Percentiles rank a stretch among this genome's conserved stretches.
phyloP scores from a whole-genome alignment of 1,140 invertebrate genomes.

The Hycleus cichorii region DNA sequence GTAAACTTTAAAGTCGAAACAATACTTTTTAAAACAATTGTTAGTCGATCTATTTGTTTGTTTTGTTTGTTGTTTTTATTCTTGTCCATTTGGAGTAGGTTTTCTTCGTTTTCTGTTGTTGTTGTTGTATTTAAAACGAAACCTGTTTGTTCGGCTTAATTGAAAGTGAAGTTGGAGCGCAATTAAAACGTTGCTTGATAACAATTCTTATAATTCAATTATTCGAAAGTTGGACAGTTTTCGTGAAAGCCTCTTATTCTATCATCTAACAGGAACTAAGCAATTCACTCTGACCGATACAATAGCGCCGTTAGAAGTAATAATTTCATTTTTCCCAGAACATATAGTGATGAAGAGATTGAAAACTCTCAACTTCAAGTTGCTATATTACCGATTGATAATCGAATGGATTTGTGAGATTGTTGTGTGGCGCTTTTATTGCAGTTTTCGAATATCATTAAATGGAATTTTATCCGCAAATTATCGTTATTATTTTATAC shows the following conservation, averaged over 20 bases:
- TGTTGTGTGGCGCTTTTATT: constrained; percentile 12
- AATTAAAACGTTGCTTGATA: constrained; percentile 15
- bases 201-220: constrained; percentile 17
- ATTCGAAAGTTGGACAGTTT: constrained; percentile 13
- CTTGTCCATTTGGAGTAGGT: not conserved
- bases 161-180: constrained; percentile 15
- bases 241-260: constrained; percentile 15
- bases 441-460: constrained; percentile 10
- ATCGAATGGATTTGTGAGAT: constrained; percentile 11
- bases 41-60: not conserved
- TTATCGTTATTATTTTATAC: too few species aligned
- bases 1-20: too few species aligned
- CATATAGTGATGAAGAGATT: too few species aligned
- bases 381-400: constrained; percentile 9
- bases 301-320: constrained; percentile 9
- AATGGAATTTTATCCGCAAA: not conserved
- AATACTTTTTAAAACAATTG: too few species aligned
- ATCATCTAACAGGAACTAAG: not conserved
- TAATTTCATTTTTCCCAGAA: constrained; percentile 1
- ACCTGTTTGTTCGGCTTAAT: constrained; percentile 9
- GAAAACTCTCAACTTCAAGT: not conserved
- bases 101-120: too few species aligned
- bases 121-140: not conserved
- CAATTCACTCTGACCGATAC: constrained; percentile 12
- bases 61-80: not conserved